Base-by-base conservation (phyloP, 1,140 invertebrate species). In the Temnothorax nylanderi region DNA sequence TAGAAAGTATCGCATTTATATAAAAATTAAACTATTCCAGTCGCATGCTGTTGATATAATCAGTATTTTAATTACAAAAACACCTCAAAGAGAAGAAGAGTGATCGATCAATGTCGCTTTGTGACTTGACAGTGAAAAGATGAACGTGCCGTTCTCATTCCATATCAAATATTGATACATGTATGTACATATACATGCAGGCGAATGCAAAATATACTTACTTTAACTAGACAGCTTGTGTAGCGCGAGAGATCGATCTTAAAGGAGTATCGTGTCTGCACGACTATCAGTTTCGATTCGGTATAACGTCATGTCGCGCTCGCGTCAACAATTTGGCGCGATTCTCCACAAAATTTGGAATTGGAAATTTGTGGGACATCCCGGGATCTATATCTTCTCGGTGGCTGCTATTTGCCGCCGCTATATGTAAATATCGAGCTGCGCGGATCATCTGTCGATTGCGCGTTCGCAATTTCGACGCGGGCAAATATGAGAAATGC, bases 401-500 rank as follows among this genome's bases (percentile, higher is more conserved):
- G n/a, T 41, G 60, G 8, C 5, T 60, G 41, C 3, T 21, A 58
- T 81, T 81, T 74, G 47, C 54, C 44, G 32, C 44, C 49, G 44
- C 26, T 82, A 47, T 32, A 49, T 49, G 54, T 74, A 84, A 84
- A 84, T 49, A 84, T n/a, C 7, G 37, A 18, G 26, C 56, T 10
- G 41, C 44, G 47, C 26, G 64, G 16, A 8, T 34, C n/a, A 75
- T 72, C 6, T 18, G 26, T 54, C 77, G 49, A 71, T 47, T 60
- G 69, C 32, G 32, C 56, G 80, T 4, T 78, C 60, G 47, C 21
- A 47, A 49, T 85, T 77, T 78, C 10, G 47, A 6, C 21, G 32
- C 41, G 71, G 16, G 47, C 54, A 86, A 88, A 89, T 72, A 88
- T 32, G 54, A 88, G 65, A 51, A 26, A 21, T 51, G 6, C 13